phyloP scores from a whole-genome alignment of 2,888 invertebrate species.

The Melieria crassipennis region DNA sequence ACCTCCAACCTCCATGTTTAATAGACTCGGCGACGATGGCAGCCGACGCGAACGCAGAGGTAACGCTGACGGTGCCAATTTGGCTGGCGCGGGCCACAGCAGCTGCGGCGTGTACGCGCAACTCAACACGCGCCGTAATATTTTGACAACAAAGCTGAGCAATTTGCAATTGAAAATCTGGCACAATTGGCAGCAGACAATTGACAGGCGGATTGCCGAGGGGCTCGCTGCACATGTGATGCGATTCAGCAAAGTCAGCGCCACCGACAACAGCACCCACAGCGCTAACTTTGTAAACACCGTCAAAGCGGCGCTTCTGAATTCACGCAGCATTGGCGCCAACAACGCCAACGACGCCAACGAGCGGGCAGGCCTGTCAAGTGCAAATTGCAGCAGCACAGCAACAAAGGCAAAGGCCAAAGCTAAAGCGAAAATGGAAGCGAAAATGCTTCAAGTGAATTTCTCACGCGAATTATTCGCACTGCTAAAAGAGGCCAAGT shows the following conservation, averaged over 20 bases:
- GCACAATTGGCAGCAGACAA: constrained; percentile 68
- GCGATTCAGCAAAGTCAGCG: constrained; percentile 36
- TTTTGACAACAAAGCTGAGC: constrained; percentile 62
- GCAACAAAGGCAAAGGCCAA: constrained; percentile 17
- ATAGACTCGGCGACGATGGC: too few relatives aligned
- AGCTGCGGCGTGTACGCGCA: constrained; percentile 43
- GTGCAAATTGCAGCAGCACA: neutral
- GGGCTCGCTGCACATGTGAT: constrained; percentile 60
- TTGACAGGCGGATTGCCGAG: constrained; percentile 67
- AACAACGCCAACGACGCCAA: constrained; percentile 6
- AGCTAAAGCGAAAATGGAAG: constrained; percentile 14
- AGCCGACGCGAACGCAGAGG: too few relatives aligned
- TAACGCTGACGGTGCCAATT: too few relatives aligned
- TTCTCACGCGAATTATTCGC: constrained; percentile 71
- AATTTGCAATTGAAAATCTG: constrained; percentile 68
- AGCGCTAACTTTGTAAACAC: constrained; percentile 1
- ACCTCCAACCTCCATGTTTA: too few relatives aligned
- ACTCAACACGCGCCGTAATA: constrained; percentile 53
- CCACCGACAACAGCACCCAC: constrained; percentile 12
- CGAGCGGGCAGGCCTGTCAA: neutral
- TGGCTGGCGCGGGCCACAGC: neutral
- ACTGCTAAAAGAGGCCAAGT: constrained; percentile 83
- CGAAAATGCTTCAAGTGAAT: constrained; percentile 50
- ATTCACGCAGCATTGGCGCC: constrained; percentile 23
- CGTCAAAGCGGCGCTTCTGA: constrained; percentile 11